Evolutionary conservation across 2,888 invertebrate species (phyloP), one percentile per base, ranked within the genome.

Genomic region (Drosophila histrio): DNA sequence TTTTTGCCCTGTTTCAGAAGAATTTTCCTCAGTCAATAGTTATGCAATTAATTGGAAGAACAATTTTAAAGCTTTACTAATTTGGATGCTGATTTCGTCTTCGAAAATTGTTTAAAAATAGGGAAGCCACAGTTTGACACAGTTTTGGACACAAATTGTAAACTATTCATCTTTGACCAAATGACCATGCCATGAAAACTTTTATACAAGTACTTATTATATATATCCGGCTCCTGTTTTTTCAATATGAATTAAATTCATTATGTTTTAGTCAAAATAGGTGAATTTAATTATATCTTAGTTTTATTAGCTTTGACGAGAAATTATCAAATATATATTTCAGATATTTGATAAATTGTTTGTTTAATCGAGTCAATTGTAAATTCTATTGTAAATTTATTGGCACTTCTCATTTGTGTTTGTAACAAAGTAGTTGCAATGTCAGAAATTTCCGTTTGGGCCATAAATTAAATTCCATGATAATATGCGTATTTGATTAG

Each of bases 91-190:
- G 36, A 22, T 60, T 54, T 11, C n/a, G 21, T 21, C 36, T 39
- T 50, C 8, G 17, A 30, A 41, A 56, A 56, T 43, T 26, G 30
- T 24, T 60, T 28, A 6, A 26, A 39, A 36, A 15, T 44, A 7
- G 22, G 39, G 1, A 44, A 56, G 41, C 63, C 63, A 57, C 21
- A 59, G 34, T 28, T 56, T 26, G 19, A 5, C 13, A 21, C 36
- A 72, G 43, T 43, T 56, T 4, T 34, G 36, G 9, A 15, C 15
- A 34, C 24, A 61, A 38, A 36, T 36, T 26, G 13, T 13, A 60
- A 75, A 78, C 79, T 63, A 73, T 68, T 73, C 58, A 21, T 13
- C 38, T n/a, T 58, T 21, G 53, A 53, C 59, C 53, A 39, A 58
- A 65, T 47, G 41, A 22, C 30, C 43, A 63, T 74, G 59, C 57